Percentiles rank a stretch among this genome's conserved stretches.
These are phyloP conservation scores for Oncorhynchus masou DNA, from an alignment of 2,113 vertebrate species.

Conservation along the genomic window DNA sequence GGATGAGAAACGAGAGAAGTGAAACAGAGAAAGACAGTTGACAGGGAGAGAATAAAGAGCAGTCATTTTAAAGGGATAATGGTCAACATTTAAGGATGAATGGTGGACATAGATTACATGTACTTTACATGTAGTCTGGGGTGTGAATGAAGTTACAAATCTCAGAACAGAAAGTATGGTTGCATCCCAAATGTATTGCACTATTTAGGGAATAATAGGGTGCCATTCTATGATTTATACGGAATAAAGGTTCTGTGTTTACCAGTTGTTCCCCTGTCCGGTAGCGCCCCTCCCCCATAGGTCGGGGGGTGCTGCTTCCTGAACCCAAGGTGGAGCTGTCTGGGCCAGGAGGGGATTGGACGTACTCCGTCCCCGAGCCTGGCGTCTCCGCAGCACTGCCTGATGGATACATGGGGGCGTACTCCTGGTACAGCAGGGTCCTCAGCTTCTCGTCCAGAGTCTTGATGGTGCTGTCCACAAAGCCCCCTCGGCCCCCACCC, in stretches of 20 bases:
- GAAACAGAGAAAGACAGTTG: not conserved
- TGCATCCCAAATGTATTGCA: not conserved
- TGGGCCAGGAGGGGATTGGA: conserved; percentile 72
- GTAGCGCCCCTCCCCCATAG: conserved; percentile 58
- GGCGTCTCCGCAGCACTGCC: conserved; percentile 80
- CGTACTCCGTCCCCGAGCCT: conserved; percentile 78
- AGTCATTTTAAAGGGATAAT: not conserved
- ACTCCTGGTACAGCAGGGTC: conserved; percentile 95
- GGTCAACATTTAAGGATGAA: no score
- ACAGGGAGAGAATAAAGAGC: not conserved
- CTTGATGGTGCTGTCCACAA: conserved; percentile 94
- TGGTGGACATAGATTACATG: no score
- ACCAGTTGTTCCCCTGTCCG: conserved; percentile 75
- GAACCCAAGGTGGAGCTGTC: conserved; percentile 72
- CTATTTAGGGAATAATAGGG: no score
- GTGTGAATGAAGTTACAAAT: not conserved
- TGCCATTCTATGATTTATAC: no score
- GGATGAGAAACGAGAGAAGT: not conserved
- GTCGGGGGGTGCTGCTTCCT: conserved; percentile 44
- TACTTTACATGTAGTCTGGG: no score
- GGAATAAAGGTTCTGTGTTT: conserved; percentile 4
- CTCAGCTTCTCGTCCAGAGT: conserved; percentile 94
- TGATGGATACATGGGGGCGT: conserved; percentile 84
- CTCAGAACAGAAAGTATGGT: not conserved
- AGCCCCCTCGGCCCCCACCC: conserved; percentile 82